These are phyloP conservation scores for Proteles cristata DNA, from an alignment of 2,113 vertebrate species.

Conservation along the genomic window DNA sequence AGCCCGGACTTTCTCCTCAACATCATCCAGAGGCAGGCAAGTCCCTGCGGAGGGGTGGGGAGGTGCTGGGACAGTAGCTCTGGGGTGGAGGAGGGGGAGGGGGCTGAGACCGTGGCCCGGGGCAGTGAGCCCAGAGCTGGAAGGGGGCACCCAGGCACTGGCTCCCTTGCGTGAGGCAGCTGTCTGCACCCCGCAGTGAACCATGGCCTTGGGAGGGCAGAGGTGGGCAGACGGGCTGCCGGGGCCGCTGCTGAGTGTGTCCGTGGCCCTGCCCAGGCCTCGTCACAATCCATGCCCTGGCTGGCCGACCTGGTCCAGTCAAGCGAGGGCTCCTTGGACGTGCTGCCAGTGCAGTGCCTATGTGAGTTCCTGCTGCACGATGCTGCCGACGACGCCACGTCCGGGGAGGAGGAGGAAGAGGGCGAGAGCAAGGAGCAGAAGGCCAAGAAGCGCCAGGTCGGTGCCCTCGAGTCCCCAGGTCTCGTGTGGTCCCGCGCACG, in stretches of 20 bases:
- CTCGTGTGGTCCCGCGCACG: fast-evolving
- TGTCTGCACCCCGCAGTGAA: background rate
- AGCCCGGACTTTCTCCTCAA: slow-evolving; percentile 97
- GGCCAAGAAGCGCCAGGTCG: slow-evolving; percentile 95
- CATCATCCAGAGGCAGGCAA: slow-evolving; percentile 98
- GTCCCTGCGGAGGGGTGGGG: background rate
- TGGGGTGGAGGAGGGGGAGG: background rate
- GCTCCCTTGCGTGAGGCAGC: background rate
- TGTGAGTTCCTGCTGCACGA: slow-evolving; percentile 98
- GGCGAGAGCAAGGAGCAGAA: slow-evolving; percentile 97
- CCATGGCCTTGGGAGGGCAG: background rate
- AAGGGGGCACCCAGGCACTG: background rate
- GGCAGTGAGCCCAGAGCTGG: background rate
- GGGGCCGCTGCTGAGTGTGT: fast-evolving
- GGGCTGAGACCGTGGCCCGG: background rate
- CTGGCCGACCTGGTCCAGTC: slow-evolving; percentile 98
- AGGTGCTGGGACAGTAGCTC: background rate
- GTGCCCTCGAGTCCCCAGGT: fast-evolving
- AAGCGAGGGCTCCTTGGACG: slow-evolving; percentile 97
- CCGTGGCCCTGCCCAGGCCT: slow-evolving; percentile 87
- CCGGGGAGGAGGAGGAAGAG: slow-evolving; percentile 94
- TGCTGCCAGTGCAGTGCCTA: slow-evolving; percentile 97
- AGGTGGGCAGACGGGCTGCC: background rate
- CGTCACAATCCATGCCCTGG: slow-evolving; percentile 99
- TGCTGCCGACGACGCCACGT: slow-evolving; percentile 91